Evolutionary conservation across 1,140 invertebrate genomes (phyloP).

Genomic region (Orussus abietinus): DNA sequence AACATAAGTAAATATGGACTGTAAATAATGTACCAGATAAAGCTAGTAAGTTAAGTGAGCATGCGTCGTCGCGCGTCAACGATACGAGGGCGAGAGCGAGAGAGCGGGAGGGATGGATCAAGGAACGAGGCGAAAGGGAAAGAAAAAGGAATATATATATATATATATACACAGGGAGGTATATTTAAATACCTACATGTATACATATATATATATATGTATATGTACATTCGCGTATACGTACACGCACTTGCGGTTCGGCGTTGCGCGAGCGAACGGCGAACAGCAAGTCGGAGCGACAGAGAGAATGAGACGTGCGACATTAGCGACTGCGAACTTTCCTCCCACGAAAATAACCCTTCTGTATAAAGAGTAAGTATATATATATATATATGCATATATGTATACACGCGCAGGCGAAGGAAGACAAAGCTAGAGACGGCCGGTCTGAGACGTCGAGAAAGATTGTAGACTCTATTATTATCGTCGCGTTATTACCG

Average conservation of each 20-base stretch:
- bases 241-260: too few relatives aligned
- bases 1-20: constrained; percentile 55
- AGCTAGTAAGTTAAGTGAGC: constrained; percentile 51
- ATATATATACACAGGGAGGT: too few relatives aligned
- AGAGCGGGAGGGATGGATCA: not conserved
- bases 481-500: too few relatives aligned
- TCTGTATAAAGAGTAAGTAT: constrained; percentile 53
- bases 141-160: too few relatives aligned
- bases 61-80: constrained; percentile 34
- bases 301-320: constrained; percentile 24
- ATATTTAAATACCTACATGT: too few relatives aligned
- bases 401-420: too few relatives aligned
- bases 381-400: constrained; percentile 26
- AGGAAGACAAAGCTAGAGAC: too few relatives aligned
- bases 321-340: constrained; percentile 16
- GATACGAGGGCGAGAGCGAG: not conserved
- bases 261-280: too few relatives aligned
- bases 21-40: constrained; percentile 55
- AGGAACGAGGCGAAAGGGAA: too few relatives aligned
- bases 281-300: constrained; percentile 29
- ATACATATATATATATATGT: too few relatives aligned
- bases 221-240: too few relatives aligned
- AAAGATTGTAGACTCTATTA: constrained; percentile 33
- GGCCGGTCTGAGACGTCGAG: constrained; percentile 27
- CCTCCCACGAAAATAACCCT: constrained; percentile 39